Evolutionary conservation across 2,113 vertebrate species (phyloP).

Genomic region (Mobula hypostoma): DNA sequence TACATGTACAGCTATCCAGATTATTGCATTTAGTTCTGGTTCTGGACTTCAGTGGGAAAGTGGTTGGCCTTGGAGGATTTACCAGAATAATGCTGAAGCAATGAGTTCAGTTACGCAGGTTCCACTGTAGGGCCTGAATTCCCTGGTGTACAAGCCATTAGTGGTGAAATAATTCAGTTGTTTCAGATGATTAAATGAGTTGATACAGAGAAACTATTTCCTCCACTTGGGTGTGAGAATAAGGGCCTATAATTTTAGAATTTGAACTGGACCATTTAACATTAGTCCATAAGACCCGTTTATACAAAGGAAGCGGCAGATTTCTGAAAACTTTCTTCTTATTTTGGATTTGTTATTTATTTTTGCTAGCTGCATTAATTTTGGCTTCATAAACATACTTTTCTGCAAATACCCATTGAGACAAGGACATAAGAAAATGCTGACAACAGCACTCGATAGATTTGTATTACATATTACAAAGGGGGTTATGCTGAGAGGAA

Average conservation of each 20-base stretch:
- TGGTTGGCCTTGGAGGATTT: neutral
- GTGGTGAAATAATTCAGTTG: neutral
- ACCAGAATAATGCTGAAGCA: neutral
- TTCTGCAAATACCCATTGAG: neutral
- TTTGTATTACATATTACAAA: neutral
- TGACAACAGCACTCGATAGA: neutral
- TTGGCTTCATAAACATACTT: too few relatives aligned
- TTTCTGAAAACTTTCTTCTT: too few relatives aligned
- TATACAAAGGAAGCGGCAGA: neutral
- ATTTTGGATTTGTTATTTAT: too few relatives aligned
- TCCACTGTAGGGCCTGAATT: neutral
- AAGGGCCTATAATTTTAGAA: neutral
- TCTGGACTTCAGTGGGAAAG: too few relatives aligned
- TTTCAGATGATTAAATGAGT: constrained; percentile 3
- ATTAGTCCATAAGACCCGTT: neutral
- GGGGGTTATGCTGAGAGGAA: neutral
- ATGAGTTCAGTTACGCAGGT: neutral
- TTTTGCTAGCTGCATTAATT: too few relatives aligned
- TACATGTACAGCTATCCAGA: neutral
- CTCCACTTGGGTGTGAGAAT: neutral
- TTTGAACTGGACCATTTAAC: neutral
- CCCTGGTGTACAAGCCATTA: neutral
- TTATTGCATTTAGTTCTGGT: neutral
- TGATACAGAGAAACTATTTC: neutral
- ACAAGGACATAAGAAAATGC: neutral